Percentiles rank a stretch among this genome's conserved stretches.
phyloP scores from a whole-genome alignment of 2,888 invertebrate genomes.

The Metellina segmentata region DNA sequence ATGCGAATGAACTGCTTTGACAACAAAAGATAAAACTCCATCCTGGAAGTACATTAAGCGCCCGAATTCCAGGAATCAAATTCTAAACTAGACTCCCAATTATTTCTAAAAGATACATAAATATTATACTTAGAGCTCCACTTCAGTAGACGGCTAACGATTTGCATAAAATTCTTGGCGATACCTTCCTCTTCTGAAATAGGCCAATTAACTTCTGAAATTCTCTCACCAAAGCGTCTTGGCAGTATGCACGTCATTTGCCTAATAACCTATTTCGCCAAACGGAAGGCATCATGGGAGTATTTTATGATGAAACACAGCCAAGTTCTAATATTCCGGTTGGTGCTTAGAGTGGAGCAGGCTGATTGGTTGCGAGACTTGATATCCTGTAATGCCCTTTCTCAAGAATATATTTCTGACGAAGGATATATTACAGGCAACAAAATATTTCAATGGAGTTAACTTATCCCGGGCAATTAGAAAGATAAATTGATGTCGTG shows the following conservation, averaged over 20 bases:
- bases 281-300: slow-evolving; percentile 22
- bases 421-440: neutral
- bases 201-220: slow-evolving; percentile 44
- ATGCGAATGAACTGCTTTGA: too few species aligned
- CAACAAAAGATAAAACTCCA: slow-evolving; percentile 8
- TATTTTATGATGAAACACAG: slow-evolving; percentile 54
- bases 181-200: slow-evolving; percentile 42
- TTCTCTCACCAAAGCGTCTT: slow-evolving; percentile 33
- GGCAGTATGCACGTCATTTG: slow-evolving; percentile 47
- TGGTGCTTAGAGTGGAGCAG: slow-evolving; percentile 27
- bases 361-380: slow-evolving; percentile 31
- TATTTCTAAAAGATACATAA: slow-evolving; percentile 11
- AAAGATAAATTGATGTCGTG: neutral
- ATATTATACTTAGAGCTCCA: slow-evolving; percentile 20
- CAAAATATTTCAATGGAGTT: neutral
- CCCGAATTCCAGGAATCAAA: slow-evolving; percentile 5
- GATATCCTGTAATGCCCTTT: neutral
- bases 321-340: slow-evolving; percentile 26
- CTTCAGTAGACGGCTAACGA: slow-evolving; percentile 31
- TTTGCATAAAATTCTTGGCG: slow-evolving; percentile 52
- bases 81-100: neutral
- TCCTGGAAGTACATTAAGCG: neutral
- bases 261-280: slow-evolving; percentile 42
- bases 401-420: neutral
- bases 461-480: neutral